Percentiles rank a stretch among this genome's conserved stretches.
Evolutionary conservation across 2,888 invertebrate genomes (phyloP).

Genomic region (Oligia strigilis): DNA sequence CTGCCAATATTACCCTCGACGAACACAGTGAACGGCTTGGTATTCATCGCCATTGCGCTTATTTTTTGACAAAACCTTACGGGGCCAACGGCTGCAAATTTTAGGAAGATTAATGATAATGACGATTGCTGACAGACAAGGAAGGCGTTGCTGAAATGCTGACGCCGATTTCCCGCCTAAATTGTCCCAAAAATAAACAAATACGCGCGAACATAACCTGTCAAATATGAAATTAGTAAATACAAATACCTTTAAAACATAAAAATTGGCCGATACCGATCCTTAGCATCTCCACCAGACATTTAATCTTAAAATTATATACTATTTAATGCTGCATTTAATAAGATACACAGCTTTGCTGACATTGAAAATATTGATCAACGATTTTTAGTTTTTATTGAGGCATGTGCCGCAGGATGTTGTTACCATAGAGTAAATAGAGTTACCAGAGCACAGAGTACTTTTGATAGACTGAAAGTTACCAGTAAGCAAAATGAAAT

Average conservation of each 20-base stretch:
- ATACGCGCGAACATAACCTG: constrained; percentile 76
- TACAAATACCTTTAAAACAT: constrained; percentile 77
- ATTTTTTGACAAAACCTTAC: constrained; percentile 74
- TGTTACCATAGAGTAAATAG: constrained; percentile 6
- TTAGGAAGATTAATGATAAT: not conserved
- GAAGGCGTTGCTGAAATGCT: constrained; percentile 6
- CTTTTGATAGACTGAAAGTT: too few relatives aligned
- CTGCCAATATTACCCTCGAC: constrained; percentile 98
- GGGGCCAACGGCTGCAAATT: constrained; percentile 63
- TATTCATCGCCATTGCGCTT: constrained; percentile 74
- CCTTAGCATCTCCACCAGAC: constrained; percentile 68
- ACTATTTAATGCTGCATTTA: constrained; percentile 5
- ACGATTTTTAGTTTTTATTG: constrained; percentile 5
- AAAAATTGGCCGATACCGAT: constrained; percentile 51
- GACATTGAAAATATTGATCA: constrained; percentile 39
- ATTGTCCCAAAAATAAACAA: constrained; percentile 76
- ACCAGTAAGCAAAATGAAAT: not conserved
- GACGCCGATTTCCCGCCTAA: constrained; percentile 80
- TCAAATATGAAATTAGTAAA: constrained; percentile 71
- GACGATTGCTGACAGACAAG: constrained; percentile 20
- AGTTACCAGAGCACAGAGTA: not conserved
- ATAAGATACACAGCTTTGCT: not conserved
- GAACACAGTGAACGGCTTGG: constrained; percentile 94
- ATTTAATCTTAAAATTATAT: constrained; percentile 48
- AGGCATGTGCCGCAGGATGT: constrained; percentile 17